A percentile compares a stretch with the other conserved stretches of the same genome.
phyloP scores from a whole-genome alignment of 2,797 vertebrate species.

The Parauchenoglanis ngamensis region DNA sequence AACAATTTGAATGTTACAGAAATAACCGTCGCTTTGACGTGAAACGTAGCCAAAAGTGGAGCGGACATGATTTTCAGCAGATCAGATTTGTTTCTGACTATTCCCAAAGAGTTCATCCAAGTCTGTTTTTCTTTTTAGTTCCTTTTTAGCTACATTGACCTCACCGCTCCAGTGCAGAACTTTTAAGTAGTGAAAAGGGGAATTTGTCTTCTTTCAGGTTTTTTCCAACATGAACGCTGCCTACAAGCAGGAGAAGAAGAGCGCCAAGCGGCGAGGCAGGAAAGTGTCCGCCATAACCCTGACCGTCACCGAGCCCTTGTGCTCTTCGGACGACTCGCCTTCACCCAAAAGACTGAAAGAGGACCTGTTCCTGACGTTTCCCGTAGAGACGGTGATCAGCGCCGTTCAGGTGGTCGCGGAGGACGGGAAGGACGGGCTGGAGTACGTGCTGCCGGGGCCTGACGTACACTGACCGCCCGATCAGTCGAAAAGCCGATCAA shows the following conservation, averaged over 20 bases:
- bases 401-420: constrained; percentile 68
- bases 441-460: constrained; percentile 63
- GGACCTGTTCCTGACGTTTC: constrained; percentile 80
- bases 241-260: constrained; percentile 82
- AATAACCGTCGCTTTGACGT: background rate
- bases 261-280: constrained; percentile 71
- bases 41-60: background rate
- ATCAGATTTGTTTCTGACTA: background rate
- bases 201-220: constrained; percentile 71
- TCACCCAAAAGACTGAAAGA: constrained; percentile 81
- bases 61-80: background rate
- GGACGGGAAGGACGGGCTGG: constrained; percentile 67
- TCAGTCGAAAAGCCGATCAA: background rate
- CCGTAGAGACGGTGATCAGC: constrained; percentile 78
- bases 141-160: background rate
- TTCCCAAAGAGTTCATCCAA: background rate
- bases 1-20: background rate
- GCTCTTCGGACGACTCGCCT: constrained; percentile 57
- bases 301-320: constrained; percentile 71
- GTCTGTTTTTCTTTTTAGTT: background rate
- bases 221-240: constrained; percentile 82
- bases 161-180: background rate
- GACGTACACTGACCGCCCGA: constrained; percentile 62
- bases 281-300: constrained; percentile 72
- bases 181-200: background rate